phyloP scores from a whole-genome alignment of 2,888 invertebrate species.

The Unio delphinus region DNA sequence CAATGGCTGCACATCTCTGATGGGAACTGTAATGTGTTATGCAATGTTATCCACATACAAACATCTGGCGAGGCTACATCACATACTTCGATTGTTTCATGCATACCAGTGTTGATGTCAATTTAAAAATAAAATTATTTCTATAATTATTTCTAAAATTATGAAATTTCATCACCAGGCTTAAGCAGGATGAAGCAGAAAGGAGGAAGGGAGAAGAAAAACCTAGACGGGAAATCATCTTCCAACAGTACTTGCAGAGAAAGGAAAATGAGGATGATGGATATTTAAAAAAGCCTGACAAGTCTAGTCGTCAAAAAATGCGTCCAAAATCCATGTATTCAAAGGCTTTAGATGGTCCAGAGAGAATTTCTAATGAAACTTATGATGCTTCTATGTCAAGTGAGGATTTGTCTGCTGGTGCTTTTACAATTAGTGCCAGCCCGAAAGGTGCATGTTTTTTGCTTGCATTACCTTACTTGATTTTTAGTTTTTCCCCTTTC shows the following conservation, averaged over 20 bases:
- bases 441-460: constrained; percentile 19
- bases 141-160: no score
- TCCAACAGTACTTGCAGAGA: constrained; percentile 93
- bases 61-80: no score
- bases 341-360: constrained; percentile 35
- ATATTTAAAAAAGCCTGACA: constrained; percentile 32
- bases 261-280: constrained; percentile 87
- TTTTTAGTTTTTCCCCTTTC: no score
- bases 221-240: constrained; percentile 87
- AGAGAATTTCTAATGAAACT: constrained; percentile 32
- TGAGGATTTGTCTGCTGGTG: constrained; percentile 54
- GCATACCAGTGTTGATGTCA: no score
- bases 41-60: no score
- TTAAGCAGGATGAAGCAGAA: constrained; percentile 81
- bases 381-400: constrained; percentile 44
- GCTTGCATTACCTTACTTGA: constrained; percentile 1
- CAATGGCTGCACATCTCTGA: no score
- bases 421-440: constrained; percentile 24
- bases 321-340: constrained; percentile 64
- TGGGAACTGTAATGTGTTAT: no score
- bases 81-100: no score
- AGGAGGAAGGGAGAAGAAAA: constrained; percentile 86
- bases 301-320: constrained; percentile 36
- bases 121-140: no score
- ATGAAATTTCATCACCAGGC: constrained; percentile 57